Conservation (phyloP, 2,797 vertebrate species). For the Clarias platycephalus region DNA sequence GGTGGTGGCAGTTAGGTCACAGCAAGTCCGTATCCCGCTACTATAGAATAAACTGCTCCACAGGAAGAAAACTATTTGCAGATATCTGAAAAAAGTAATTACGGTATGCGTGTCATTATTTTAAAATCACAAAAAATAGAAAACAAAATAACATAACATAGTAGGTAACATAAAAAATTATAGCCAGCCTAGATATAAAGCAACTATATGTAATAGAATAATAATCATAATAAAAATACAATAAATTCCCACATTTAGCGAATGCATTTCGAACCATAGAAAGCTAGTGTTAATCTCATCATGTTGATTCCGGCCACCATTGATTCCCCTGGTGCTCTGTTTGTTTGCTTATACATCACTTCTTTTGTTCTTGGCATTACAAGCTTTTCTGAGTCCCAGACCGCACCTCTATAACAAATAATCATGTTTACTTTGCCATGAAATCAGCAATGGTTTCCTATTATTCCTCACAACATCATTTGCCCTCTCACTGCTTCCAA, state of each 20-base stretch:
- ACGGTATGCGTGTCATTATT: not conserved
- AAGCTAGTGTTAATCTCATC: slow-evolving; percentile 44
- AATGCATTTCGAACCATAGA: slow-evolving; percentile 44
- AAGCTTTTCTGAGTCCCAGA: not conserved
- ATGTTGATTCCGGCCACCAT: slow-evolving; percentile 22
- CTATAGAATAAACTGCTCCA: not conserved
- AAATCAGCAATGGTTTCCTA: slow-evolving; percentile 65
- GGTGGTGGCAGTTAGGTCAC: not conserved
- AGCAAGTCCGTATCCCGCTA: not conserved
- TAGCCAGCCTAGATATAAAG: slow-evolving; percentile 25
- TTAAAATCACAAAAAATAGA: not conserved
- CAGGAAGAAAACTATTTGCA: not conserved
- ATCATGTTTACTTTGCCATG: slow-evolving; percentile 65
- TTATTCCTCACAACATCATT: slow-evolving; percentile 65
- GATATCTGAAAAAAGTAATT: not conserved
- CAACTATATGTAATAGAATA: slow-evolving; percentile 15
- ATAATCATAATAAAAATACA: slow-evolving; percentile 21
- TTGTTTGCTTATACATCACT: slow-evolving; percentile 40
- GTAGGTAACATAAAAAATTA: not conserved
- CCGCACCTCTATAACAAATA: slow-evolving; percentile 47
- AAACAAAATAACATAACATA: not conserved
- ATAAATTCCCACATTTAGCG: slow-evolving; percentile 28
- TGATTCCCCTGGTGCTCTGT: slow-evolving; percentile 10
- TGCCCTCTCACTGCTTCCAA: slow-evolving; percentile 66
- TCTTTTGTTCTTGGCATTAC: slow-evolving; percentile 14